Evolutionary conservation across 2,888 invertebrate species (phyloP).

Genomic region (Maniola hyperantus): DNA sequence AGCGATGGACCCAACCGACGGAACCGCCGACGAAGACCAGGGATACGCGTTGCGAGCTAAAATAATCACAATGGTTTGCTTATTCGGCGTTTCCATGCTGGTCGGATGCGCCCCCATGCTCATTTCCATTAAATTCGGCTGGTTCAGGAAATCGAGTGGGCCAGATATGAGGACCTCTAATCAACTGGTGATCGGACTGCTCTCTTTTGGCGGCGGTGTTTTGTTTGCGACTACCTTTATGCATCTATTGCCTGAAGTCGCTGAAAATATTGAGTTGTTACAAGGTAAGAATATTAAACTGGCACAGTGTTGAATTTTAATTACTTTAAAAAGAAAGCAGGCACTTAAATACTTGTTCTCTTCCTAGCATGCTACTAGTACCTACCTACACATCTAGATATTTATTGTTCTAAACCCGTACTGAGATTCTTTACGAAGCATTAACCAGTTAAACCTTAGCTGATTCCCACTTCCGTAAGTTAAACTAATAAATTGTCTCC

Average conservation of each 20-base stretch:
- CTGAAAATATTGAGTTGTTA: conserved; percentile 85
- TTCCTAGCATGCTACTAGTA: too few relatives aligned
- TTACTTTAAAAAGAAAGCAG: too few relatives aligned
- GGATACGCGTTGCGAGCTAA: conserved; percentile 86
- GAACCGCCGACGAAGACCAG: conserved; percentile 42
- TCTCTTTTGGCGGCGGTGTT: conserved; percentile 92
- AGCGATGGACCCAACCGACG: conserved; percentile 46
- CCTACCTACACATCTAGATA: too few relatives aligned
- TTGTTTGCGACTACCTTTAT: conserved; percentile 91
- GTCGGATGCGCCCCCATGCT: conserved; percentile 90
- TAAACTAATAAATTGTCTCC: too few relatives aligned
- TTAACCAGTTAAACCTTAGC: too few relatives aligned
- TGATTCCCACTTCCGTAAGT: too few relatives aligned
- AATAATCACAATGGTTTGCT: conserved; percentile 89
- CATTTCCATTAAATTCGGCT: conserved; percentile 85
- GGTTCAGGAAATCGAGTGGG: conserved; percentile 75
- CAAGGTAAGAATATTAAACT: conserved; percentile 67
- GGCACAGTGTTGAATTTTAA: too few relatives aligned
- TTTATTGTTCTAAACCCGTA: too few relatives aligned
- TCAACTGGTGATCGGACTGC: conserved; percentile 82
- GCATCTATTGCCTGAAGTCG: conserved; percentile 91
- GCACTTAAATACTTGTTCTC: too few relatives aligned
- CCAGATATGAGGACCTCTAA: conserved; percentile 76
- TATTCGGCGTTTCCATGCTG: conserved; percentile 88
- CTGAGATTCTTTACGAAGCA: too few relatives aligned